Percentiles rank a stretch among this genome's conserved stretches.
phyloP scores from a whole-genome alignment of 2,113 vertebrate species.

The Eurypyga helias region DNA sequence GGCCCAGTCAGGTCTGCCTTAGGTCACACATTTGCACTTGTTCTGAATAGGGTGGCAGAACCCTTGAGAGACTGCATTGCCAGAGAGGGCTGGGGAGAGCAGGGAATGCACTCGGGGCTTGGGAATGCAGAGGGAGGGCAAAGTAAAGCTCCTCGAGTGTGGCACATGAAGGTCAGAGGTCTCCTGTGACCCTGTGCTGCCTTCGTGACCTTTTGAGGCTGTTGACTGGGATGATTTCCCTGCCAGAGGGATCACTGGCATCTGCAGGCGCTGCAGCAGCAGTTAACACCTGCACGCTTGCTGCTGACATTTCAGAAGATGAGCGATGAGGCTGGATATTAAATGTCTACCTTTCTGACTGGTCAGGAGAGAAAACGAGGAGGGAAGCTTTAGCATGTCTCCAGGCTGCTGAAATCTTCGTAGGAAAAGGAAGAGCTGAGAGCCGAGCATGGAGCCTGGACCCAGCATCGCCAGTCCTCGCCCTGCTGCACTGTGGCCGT shows the following conservation, averaged over 20 bases:
- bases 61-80: constrained; percentile 17
- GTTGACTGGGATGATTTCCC: constrained; percentile 12
- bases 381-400: neutral
- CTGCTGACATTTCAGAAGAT: constrained; percentile 54
- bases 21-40: constrained; percentile 63
- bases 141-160: neutral
- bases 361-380: neutral
- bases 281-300: constrained; percentile 24
- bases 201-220: constrained; percentile 39
- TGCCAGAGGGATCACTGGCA: constrained; percentile 37
- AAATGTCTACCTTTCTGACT: neutral
- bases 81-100: neutral
- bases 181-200: neutral
- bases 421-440: neutral
- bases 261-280: constrained; percentile 31
- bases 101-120: neutral
- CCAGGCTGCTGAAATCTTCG: neutral
- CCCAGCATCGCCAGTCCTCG: accelerated
- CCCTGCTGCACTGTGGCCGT: neutral
- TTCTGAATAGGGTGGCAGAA: constrained; percentile 20
- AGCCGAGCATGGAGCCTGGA: neutral
- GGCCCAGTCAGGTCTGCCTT: neutral
- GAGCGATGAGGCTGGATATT: constrained; percentile 3
- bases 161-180: constrained; percentile 31
- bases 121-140: neutral